These are phyloP conservation scores for Isichthys henryi DNA, from an alignment of 2,113 vertebrate species.

Conservation along the genomic window DNA sequence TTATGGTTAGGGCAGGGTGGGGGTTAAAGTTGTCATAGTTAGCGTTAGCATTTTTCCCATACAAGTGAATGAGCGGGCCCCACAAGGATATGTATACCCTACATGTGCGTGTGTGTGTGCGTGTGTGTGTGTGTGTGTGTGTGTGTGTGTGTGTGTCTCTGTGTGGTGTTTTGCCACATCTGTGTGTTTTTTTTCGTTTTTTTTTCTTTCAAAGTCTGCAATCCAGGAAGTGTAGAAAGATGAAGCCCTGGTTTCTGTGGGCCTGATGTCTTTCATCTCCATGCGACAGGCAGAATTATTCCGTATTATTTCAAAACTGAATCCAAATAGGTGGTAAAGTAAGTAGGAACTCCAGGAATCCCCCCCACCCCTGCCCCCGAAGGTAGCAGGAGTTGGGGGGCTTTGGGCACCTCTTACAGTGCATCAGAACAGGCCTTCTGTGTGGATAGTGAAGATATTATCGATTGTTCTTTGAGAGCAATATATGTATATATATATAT, in stretches of 20 bases:
- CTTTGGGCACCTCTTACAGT: constrained; percentile 41
- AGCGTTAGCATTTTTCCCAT: too few species aligned
- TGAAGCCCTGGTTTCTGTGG: not conserved
- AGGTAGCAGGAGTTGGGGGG: constrained; percentile 46
- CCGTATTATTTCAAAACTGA: constrained; percentile 44
- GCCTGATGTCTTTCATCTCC: constrained; percentile 36
- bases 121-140: too few species aligned
- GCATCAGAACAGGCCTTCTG: constrained; percentile 24
- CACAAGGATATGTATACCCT: too few species aligned
- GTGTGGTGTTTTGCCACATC: not conserved
- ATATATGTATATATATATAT: not conserved
- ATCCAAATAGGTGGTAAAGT: constrained; percentile 43
- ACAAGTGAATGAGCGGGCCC: too few species aligned
- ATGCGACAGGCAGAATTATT: constrained; percentile 53
- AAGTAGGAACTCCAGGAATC: constrained; percentile 47
- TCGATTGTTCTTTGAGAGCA: constrained; percentile 63
- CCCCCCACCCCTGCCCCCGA: constrained; percentile 35
- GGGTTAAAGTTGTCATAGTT: too few species aligned
- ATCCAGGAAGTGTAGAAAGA: not conserved
- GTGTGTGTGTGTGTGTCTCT: not conserved
- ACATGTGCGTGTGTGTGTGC: too few species aligned
- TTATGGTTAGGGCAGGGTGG: too few species aligned
- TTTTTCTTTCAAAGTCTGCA: not conserved
- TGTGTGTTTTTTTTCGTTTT: not conserved
- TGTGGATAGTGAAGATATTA: constrained; percentile 45